Percentiles rank a stretch among this genome's conserved stretches.
phyloP scores from a whole-genome alignment of 2,113 vertebrate species.

The Phaetusa simplex region DNA sequence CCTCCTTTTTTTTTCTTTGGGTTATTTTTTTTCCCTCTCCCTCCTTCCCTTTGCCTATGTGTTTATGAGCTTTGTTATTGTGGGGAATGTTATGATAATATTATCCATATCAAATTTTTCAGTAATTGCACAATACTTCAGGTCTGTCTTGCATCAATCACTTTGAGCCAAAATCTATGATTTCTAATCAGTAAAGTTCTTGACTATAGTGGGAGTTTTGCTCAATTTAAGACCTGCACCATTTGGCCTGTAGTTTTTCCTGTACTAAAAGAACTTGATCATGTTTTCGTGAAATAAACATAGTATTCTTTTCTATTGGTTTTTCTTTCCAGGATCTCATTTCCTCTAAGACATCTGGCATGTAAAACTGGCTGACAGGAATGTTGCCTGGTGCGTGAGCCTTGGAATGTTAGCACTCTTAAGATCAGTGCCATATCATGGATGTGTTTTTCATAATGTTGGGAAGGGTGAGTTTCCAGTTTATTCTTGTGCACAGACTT shows the following conservation, averaged over 20 bases:
- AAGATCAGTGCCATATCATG: conserved; percentile 55
- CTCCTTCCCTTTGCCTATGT: not conserved
- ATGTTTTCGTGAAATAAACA: conserved; percentile 20
- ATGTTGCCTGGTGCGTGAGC: conserved; percentile 38
- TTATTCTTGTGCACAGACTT: conserved; percentile 50
- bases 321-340: conserved; percentile 3
- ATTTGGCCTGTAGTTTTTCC: not conserved
- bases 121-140: not conserved
- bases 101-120: not conserved
- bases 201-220: not conserved
- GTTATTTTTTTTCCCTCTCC: not conserved
- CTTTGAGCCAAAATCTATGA: not conserved
- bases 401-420: conserved; percentile 34
- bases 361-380: not conserved
- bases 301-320: not conserved
- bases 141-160: not conserved
- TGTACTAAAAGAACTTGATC: not conserved
- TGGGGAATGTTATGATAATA: not conserved
- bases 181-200: not conserved
- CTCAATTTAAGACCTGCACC: not conserved
- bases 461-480: conserved; percentile 66
- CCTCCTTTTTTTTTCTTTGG: not conserved
- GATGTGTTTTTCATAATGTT: conserved; percentile 68
- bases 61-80: not conserved
- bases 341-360: conserved; percentile 39